Evolutionary conservation across 1,140 invertebrate species (phyloP).

Genomic region (Meloidogyne chitwoodi): DNA sequence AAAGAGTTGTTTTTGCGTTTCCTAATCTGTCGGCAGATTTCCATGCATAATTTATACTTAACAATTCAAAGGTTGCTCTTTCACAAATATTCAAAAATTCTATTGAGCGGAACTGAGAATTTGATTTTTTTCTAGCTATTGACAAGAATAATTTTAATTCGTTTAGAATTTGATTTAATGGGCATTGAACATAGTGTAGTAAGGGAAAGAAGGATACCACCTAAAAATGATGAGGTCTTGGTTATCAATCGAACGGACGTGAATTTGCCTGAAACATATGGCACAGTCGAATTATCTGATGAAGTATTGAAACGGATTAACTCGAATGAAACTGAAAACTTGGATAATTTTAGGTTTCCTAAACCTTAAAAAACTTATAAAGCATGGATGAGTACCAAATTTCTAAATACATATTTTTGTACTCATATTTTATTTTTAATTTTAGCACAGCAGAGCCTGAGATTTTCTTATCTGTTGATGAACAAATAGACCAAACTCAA

Average conservation of each 20-base stretch:
- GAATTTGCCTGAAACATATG: slow-evolving; percentile 4
- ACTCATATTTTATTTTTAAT: too few species aligned
- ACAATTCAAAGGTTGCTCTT: too few species aligned
- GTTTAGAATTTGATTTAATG: not conserved
- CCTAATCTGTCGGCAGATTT: too few species aligned
- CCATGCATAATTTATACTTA: too few species aligned
- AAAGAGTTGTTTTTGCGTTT: too few species aligned
- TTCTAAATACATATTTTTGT: too few species aligned
- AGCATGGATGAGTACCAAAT: too few species aligned
- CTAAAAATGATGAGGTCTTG: not conserved
- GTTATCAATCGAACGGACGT: not conserved
- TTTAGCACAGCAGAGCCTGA: not conserved
- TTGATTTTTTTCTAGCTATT: too few species aligned
- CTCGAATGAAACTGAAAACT: not conserved
- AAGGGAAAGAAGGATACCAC: not conserved
- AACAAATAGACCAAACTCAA: slow-evolving; percentile 15
- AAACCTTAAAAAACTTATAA: too few species aligned
- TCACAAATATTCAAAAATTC: too few species aligned
- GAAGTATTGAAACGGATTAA: not conserved
- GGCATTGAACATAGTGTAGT: slow-evolving; percentile 6
- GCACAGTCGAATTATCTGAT: slow-evolving; percentile 3
- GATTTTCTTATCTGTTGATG: not conserved
- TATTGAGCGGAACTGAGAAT: too few species aligned
- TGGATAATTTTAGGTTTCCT: not conserved
- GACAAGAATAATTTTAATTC: not conserved